Conservation (phyloP, 92 coral and sea anemone species). For the Diadumene lineata region DNA sequence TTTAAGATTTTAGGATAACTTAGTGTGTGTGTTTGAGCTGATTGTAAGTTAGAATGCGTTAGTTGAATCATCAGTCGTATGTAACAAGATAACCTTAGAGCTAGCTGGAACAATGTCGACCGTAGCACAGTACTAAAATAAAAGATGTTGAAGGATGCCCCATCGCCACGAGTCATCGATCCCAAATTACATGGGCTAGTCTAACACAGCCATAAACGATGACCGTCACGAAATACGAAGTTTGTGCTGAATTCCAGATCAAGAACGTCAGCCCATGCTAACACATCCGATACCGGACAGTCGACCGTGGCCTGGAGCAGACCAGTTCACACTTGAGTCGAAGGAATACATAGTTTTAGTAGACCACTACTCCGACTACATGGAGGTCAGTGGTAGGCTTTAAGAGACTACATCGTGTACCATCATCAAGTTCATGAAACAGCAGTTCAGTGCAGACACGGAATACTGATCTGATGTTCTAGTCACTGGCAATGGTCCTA, state of each 20-base stretch:
- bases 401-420: constrained; percentile 44
- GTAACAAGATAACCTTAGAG: too few relatives aligned
- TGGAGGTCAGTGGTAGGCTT: constrained; percentile 53
- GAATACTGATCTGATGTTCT: constrained; percentile 58
- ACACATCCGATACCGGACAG: not conserved
- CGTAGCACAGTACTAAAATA: too few relatives aligned
- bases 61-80: too few relatives aligned
- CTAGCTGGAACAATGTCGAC: too few relatives aligned
- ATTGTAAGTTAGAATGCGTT: too few relatives aligned
- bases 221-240: not conserved
- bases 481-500: constrained; percentile 55
- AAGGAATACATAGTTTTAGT: constrained; percentile 56
- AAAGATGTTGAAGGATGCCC: too few relatives aligned
- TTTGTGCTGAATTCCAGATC: not conserved
- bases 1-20: too few relatives aligned
- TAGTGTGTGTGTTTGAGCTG: too few relatives aligned
- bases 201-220: not conserved
- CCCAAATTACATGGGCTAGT: too few relatives aligned
- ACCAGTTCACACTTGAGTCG: constrained; percentile 39
- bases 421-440: constrained; percentile 47
- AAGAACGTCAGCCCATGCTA: not conserved
- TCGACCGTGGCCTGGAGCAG: constrained; percentile 67
- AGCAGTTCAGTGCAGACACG: constrained; percentile 56
- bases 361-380: constrained; percentile 56
- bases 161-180: too few relatives aligned